Base-by-base conservation (phyloP, 1,140 invertebrate species). In the Agrilus planipennis region DNA sequence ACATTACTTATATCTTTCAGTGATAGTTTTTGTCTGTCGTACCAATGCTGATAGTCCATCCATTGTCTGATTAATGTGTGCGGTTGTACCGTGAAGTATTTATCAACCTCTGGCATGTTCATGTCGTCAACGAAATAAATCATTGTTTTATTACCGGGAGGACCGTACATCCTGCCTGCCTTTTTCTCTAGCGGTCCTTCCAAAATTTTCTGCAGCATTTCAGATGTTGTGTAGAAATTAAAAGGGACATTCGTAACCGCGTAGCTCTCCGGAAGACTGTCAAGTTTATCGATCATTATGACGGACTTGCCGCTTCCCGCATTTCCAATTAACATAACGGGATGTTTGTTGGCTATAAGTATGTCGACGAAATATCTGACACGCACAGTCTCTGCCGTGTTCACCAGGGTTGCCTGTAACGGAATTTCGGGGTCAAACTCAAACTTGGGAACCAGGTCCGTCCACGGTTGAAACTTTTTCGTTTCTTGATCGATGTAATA, bases 21-120 rank as follows among this genome's bases (percentile, higher is more conserved):
- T 1, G 78, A 73, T 22, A 96, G 66, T 54, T 92, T 92, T 14
- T 73, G 67, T 35, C 91, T 69, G 60, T 95, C 90, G 52, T 86
- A 84, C 89, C 90, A 96, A 63, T 96, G 92, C 44, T 75, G 75
- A 58, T 96, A 95, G 67, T 95, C 89, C 71, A 97, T 79, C 58
- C 90, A 89, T 59, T 97, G 89, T 11, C 91, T 69, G 45, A 96
- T 85, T 1, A 96, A 70, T 0, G 91, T 95, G 57, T 96, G 91
- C 0, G 91, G 88, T 57, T 95, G 90, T 2, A 95, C 90, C 0
- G 92, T 96, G 31, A 88, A 90, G 56, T 95, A 96, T 39, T 75
- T 75, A 66, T 96, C 92, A 2, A 95, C 89, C 72, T 93, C 88
- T 5, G 91, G 91, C 89, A 95, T 95, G 64, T 96, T 97, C 71